Conservation (phyloP, 2,113 vertebrate species). For the Anguilla rostrata region DNA sequence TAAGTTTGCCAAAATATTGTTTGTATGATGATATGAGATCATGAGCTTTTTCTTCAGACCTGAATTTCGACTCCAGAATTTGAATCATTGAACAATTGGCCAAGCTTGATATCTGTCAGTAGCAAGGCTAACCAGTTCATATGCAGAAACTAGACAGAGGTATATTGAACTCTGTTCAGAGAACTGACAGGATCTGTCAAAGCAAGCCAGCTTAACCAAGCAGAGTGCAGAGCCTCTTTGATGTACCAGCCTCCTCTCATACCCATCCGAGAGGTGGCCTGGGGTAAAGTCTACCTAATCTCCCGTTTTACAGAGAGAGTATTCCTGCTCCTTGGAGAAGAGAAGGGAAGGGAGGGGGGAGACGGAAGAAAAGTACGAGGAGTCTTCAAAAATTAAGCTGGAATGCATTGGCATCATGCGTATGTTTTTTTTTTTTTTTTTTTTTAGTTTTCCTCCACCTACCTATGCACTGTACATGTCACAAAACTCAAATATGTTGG, state of each 20-base stretch:
- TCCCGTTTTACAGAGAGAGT: not conserved
- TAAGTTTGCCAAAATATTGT: not conserved
- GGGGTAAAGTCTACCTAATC: slow-evolving; percentile 2
- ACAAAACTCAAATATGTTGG: too few relatives aligned
- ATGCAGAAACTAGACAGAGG: not conserved
- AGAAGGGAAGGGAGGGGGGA: not conserved
- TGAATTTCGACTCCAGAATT: not conserved
- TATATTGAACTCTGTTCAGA: not conserved
- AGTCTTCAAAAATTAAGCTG: not conserved
- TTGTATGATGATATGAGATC: not conserved
- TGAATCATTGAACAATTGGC: not conserved
- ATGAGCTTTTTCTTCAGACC: too few relatives aligned
- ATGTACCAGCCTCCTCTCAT: not conserved
- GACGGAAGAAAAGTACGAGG: not conserved
- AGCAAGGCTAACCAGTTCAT: not conserved
- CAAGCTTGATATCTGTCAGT: not conserved
- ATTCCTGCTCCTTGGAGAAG: not conserved
- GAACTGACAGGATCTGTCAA: not conserved
- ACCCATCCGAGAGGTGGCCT: not conserved
- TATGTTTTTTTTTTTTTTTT: not conserved
- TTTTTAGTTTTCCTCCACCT: not conserved
- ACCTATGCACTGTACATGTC: too few relatives aligned
- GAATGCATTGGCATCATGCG: not conserved
- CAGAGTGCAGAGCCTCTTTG: not conserved
- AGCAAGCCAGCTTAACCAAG: not conserved